A percentile compares a stretch with the other conserved stretches of the same genome.
These are phyloP conservation scores for Mastomys natalensis DNA, from an alignment of 2,113 vertebrate genomes.

Conservation along the genomic window DNA sequence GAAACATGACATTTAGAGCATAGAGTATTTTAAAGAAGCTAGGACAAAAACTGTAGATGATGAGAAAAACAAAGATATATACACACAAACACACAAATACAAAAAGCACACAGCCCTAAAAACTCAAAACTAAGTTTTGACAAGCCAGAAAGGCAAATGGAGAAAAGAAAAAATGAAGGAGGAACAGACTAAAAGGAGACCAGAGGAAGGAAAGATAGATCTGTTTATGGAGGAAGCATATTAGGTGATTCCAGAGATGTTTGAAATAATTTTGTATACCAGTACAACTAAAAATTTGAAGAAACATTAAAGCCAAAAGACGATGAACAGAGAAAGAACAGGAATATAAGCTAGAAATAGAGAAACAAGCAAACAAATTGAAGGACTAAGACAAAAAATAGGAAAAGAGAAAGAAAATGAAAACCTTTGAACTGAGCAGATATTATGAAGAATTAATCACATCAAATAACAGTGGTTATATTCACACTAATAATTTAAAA, in stretches of 20 bases:
- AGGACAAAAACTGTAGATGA: slow-evolving; percentile 90
- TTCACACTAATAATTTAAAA: slow-evolving; percentile 97
- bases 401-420: slow-evolving; percentile 95
- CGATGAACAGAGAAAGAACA: slow-evolving; percentile 93
- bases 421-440: slow-evolving; percentile 91
- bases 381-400: slow-evolving; percentile 96
- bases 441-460: slow-evolving; percentile 97
- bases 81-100: slow-evolving; percentile 67
- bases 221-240: slow-evolving; percentile 95
- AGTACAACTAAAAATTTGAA: slow-evolving; percentile 96
- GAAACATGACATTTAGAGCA: slow-evolving; percentile 91
- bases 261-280: slow-evolving; percentile 88
- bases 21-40: slow-evolving; percentile 93
- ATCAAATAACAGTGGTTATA: slow-evolving; percentile 94
- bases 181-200: slow-evolving; percentile 92
- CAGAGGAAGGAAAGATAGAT: slow-evolving; percentile 95
- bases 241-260: slow-evolving; percentile 89
- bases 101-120: slow-evolving; percentile 85
- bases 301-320: slow-evolving; percentile 94
- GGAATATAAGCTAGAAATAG: slow-evolving; percentile 94
- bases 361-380: slow-evolving; percentile 97
- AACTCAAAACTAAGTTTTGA: slow-evolving; percentile 96
- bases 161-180: slow-evolving; percentile 91
- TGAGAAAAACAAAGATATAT: slow-evolving; percentile 79
- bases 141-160: slow-evolving; percentile 93